Base-by-base conservation (phyloP, 2,113 vertebrate genomes). In the Noturus placidus region DNA sequence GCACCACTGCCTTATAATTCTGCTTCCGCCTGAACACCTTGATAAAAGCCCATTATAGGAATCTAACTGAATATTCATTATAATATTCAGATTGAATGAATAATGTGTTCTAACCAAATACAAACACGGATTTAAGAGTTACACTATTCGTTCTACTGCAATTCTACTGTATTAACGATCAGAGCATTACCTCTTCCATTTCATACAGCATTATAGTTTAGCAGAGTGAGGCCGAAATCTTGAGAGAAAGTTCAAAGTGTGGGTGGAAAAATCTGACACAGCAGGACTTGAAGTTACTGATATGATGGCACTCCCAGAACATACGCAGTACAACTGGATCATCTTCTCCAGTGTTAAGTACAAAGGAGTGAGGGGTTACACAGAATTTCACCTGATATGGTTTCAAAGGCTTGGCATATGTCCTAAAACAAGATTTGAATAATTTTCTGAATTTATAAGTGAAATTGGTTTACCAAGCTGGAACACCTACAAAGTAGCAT, bases 231-330 rank as follows among this genome's bases (percentile, higher is more conserved):
- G 27, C 59, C 5, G 2, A 83, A 80, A 42, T 27, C 11, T 63
- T 46, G 5, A 83, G 14, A 52, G 61, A 50, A 50, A 67, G 63
- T 69, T 69, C n/a, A n/a, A 11, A 69, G 33, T 69, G 27, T 84
- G 70, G 70, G 84, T 65, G 84, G 42, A 52, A 59, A 86, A 86
- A 59, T 19, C 25, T 13, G 20, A 38, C 59, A 33, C 46, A 86
- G 59, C 74, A 63, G 74, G 76, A 33, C 19, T 33, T n/a, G 25
- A 79, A 79, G 52, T 19, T 70, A 50, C 5, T 27, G 50, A 82
- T 80, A 54, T 19, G 13, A 69, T 13, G 19, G 46, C 30, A 67
- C 59, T 69, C 61, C 77, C n/a, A n/a, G 33, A 56, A 22, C 11
- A 54, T 25, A 79, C 3, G 4, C 42, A 67, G 59, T 42, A 82